These are phyloP conservation scores for Balearica regulorum DNA, from an alignment of 2,797 vertebrate genomes.

Conservation along the genomic window DNA sequence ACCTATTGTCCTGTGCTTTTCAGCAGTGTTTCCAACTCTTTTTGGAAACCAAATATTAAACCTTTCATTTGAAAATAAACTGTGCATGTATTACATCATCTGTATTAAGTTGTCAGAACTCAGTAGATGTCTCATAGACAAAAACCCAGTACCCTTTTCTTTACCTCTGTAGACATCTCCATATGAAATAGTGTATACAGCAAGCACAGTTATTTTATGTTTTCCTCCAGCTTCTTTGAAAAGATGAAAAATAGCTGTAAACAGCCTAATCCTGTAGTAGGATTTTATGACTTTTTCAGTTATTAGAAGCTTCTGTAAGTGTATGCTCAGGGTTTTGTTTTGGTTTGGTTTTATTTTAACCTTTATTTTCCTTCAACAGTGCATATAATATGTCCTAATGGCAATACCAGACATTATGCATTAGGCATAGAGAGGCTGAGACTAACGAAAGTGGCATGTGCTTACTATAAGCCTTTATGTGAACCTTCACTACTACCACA, in stretches of 20 bases:
- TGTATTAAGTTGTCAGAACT: not conserved
- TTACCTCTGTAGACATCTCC: not conserved
- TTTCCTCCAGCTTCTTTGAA: not conserved
- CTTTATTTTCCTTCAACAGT: not conserved
- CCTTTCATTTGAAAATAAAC: not conserved
- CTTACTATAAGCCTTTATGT: not conserved
- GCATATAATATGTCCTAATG: not conserved
- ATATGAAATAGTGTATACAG: not conserved
- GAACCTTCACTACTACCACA: not conserved
- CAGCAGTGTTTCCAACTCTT: not conserved
- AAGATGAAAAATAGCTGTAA: not conserved
- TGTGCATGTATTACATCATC: not conserved
- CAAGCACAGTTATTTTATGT: not conserved
- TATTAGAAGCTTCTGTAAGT: not conserved
- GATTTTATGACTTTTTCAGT: not conserved
- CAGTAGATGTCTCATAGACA: not conserved
- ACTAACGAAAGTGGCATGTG: not conserved
- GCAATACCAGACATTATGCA: not conserved
- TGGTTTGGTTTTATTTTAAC: not conserved
- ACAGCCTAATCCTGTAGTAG: not conserved
- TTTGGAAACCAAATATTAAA: not conserved
- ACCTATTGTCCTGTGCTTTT: not conserved
- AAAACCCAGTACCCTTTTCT: not conserved
- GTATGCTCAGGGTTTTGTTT: not conserved
- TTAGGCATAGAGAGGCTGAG: not conserved